Conservation (phyloP, 2,113 vertebrate genomes). For the Psephotus haematonotus region DNA sequence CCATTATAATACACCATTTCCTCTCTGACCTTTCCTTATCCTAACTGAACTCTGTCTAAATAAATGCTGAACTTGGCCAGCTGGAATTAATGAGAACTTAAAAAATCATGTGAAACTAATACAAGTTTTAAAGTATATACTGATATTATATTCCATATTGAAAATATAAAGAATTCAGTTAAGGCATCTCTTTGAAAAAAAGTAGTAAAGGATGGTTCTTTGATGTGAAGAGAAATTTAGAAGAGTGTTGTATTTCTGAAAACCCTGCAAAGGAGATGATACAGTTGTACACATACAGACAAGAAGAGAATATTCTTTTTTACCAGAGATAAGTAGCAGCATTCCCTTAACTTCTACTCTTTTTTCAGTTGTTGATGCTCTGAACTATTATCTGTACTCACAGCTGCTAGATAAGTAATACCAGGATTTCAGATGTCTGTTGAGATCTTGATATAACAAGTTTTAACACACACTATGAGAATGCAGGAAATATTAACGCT, state of each 20-base stretch:
- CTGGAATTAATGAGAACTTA: background rate
- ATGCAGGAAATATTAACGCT: constrained; percentile 58
- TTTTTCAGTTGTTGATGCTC: background rate
- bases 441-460: background rate
- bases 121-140: background rate
- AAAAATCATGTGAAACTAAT: background rate
- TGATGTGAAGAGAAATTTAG: background rate
- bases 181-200: background rate
- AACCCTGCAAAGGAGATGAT: background rate
- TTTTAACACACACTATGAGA: background rate
- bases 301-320: background rate
- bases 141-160: background rate
- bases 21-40: background rate
- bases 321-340: background rate
- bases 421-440: background rate
- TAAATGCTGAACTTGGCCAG: background rate
- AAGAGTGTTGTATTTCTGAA: background rate
- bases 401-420: background rate
- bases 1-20: background rate
- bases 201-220: background rate
- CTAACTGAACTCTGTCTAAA: background rate
- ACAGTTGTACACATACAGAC: background rate
- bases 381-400: background rate
- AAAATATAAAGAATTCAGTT: background rate
- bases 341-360: background rate